Evolutionary conservation across 1,140 invertebrate genomes (phyloP).

Genomic region (Diachasma alloeum): DNA sequence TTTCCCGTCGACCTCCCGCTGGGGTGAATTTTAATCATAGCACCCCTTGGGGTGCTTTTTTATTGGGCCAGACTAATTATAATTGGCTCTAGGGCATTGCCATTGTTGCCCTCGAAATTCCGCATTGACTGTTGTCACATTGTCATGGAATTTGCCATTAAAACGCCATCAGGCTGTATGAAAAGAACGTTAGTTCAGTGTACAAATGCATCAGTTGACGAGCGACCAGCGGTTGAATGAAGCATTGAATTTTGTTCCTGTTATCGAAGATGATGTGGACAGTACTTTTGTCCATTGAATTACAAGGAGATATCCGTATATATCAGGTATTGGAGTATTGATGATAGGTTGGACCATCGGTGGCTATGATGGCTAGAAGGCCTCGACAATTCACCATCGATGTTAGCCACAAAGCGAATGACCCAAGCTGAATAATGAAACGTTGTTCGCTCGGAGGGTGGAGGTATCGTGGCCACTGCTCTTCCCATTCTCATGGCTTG

Average conservation of each 20-base stretch:
- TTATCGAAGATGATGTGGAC: not conserved
- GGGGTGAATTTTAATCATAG: constrained; percentile 1
- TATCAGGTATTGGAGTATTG: constrained; percentile 1
- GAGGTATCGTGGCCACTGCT: not conserved
- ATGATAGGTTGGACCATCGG: not conserved
- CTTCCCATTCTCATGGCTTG: not conserved
- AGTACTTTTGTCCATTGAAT: not conserved
- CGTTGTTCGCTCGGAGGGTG: not conserved
- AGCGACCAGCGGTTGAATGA: not conserved
- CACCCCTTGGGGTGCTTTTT: not conserved
- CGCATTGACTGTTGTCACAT: not conserved
- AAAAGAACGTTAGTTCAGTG: not conserved
- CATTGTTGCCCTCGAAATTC: not conserved
- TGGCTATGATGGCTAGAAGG: constrained; percentile 2
- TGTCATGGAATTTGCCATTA: not conserved
- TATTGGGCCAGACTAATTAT: constrained; percentile 9
- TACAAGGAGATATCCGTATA: not conserved
- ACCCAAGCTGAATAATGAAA: constrained; percentile 19
- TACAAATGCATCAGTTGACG: not conserved
- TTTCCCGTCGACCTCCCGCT: not conserved
- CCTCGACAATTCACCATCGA: not conserved
- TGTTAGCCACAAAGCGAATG: constrained; percentile 15
- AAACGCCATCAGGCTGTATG: not conserved
- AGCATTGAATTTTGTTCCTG: not conserved
- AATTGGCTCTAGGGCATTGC: not conserved